These are phyloP conservation scores for Lingula anatina DNA, from an alignment of 2,888 invertebrate genomes.

Conservation along the genomic window DNA sequence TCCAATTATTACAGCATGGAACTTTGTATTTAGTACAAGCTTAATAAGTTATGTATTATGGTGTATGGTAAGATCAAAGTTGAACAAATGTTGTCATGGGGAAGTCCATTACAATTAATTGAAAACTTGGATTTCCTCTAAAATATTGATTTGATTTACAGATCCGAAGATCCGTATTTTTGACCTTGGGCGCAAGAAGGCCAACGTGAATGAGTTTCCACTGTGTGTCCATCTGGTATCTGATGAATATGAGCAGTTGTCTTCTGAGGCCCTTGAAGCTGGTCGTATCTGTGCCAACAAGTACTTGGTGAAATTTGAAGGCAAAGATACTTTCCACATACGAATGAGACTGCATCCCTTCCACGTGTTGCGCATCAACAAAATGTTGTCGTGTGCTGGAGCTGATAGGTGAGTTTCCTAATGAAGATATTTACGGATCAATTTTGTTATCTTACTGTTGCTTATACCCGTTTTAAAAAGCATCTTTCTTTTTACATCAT, in stretches of 20 bases:
- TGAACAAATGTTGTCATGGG: neutral
- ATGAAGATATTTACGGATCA: neutral
- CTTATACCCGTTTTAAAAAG: neutral
- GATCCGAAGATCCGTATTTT: constrained; percentile 99
- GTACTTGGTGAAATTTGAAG: constrained; percentile 87
- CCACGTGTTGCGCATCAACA: constrained; percentile 99
- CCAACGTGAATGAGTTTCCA: constrained; percentile 95
- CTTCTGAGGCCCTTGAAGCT: constrained; percentile 97
- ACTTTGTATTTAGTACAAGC: neutral
- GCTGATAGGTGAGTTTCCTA: constrained; percentile 82
- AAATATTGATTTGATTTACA: no score
- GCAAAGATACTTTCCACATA: constrained; percentile 99
- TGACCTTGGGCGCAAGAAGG: constrained; percentile 97
- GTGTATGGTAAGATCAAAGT: neutral
- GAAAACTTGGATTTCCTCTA: no score
- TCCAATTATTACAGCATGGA: neutral
- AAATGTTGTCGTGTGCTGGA: constrained; percentile 99
- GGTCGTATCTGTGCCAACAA: constrained; percentile 99
- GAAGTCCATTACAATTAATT: no score
- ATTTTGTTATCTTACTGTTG: neutral
- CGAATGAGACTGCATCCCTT: constrained; percentile 98
- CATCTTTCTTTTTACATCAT: constrained; percentile 19
- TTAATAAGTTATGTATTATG: neutral
- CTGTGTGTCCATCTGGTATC: constrained; percentile 97
- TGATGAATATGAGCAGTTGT: constrained; percentile 98